These are phyloP conservation scores for Sphaeramia orbicularis DNA, from an alignment of 2,797 vertebrate species.

Conservation along the genomic window DNA sequence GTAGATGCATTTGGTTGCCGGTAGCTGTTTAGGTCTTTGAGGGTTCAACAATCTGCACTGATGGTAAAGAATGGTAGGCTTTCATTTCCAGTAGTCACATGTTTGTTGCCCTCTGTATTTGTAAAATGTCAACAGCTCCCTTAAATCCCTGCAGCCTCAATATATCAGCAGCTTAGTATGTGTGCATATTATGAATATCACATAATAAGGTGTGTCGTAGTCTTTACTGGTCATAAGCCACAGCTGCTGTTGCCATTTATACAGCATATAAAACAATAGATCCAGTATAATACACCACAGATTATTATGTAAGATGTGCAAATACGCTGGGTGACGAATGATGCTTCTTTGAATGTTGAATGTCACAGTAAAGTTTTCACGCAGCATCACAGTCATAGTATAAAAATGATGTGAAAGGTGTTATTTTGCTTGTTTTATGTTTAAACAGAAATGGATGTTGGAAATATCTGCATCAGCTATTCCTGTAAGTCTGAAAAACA, in stretches of 20 bases:
- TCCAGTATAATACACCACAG: background rate
- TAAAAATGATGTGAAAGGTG: constrained; percentile 15
- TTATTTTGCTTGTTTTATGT: constrained; percentile 52
- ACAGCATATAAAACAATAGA: background rate
- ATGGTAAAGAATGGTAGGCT: constrained; percentile 12
- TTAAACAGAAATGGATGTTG: constrained; percentile 77
- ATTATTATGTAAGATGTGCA: background rate
- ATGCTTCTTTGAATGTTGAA: no score
- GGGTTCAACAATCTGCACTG: background rate
- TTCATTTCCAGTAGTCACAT: constrained; percentile 27
- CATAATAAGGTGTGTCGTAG: background rate
- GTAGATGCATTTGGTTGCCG: no score
- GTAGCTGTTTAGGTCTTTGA: no score
- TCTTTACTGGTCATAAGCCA: background rate
- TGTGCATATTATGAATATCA: background rate
- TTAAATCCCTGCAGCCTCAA: background rate
- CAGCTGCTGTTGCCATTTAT: constrained; percentile 12
- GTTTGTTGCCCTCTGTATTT: background rate
- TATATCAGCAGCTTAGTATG: background rate
- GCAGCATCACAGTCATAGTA: background rate
- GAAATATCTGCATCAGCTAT: constrained; percentile 76
- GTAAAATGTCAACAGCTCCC: constrained; percentile 14
- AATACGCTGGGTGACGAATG: no score
- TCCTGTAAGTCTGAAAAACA: constrained; percentile 68
- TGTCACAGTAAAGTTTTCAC: no score